Base-by-base conservation (phyloP, 2,113 vertebrate genomes). In the Oceanites oceanicus region DNA sequence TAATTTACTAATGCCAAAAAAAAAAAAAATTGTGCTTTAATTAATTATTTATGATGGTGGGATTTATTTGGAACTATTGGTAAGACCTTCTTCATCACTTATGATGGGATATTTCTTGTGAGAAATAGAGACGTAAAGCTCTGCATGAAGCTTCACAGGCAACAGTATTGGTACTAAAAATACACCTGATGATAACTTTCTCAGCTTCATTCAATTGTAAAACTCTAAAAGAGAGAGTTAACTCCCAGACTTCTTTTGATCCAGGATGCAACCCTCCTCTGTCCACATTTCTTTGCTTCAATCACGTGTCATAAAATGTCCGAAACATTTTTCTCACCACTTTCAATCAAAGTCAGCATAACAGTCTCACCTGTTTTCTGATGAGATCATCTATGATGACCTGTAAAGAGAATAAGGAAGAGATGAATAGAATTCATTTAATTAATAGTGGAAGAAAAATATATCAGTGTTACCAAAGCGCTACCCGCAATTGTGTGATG, bases 21-120 rank as follows among this genome's bases (percentile, higher is more conserved):
- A 96, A 86, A 62, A 70, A 61, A 96, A 86, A 62, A 70, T 47
- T 61, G 20, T 86, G 20, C 75, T 79, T 72, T 49, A 92, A 72
- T 96, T 91, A 86, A 18, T 78, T 76, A 94, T 79, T 87, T 96
- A 80, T 87, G 30, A 85, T 71, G 21, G 78, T 78, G 90, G 92
- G 55, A 96, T 89, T 93, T 95, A 85, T 71, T 83, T 96, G 75
- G 95, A 86, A 65, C 16, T 82, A 68, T 88, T 53, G 38, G 14
- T 38, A 80, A 84, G 49, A 89, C 10, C 12, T 75, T 75, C 38
- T 74, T 86, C 30, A n/a, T 40, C 44, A 65, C 62, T 62, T 72
- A 42, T 29, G 21, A 23, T 49, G 10, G 20, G n/a, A 55, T 61
- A 36, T 72, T 83, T 79, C 58, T 91, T 63, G 58, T 59, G 16